Evolutionary conservation across 2,113 vertebrate genomes (phyloP).

Genomic region (Varanus salvator): DNA sequence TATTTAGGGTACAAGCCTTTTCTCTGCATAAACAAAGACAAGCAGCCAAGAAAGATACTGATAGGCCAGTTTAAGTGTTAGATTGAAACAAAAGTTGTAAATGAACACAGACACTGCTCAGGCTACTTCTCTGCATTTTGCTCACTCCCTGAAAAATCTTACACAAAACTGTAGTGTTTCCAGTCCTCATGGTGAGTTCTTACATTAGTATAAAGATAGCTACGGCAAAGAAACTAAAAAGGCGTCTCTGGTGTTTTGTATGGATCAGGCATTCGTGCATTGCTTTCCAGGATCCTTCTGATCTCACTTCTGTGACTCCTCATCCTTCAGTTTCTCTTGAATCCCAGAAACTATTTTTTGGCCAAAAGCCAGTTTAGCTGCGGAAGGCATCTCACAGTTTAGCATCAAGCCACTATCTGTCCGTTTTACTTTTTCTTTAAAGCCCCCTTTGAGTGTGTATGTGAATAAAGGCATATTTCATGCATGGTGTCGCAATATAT

Average conservation of each 20-base stretch:
- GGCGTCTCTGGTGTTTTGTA: not conserved
- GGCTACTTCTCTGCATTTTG: not conserved
- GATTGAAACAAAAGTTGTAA: not conserved
- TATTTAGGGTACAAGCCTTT: not conserved
- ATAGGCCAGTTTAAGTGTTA: not conserved
- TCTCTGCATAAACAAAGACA: too few relatives aligned
- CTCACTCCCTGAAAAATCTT: not conserved
- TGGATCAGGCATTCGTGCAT: rapidly evolving
- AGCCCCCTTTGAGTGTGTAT: conserved; percentile 62
- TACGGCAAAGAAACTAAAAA: not conserved
- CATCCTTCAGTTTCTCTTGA: conserved; percentile 37
- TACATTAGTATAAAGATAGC: not conserved
- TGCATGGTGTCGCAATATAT: conserved; percentile 67
- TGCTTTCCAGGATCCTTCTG: conserved; percentile 7
- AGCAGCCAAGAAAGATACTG: not conserved
- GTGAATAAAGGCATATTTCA: conserved; percentile 67
- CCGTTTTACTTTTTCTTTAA: conserved; percentile 64
- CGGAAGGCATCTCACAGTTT: conserved; percentile 31
- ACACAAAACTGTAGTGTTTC: not conserved
- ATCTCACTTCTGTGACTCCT: conserved; percentile 44
- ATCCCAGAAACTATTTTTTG: conserved; percentile 57
- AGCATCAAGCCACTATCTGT: conserved; percentile 28
- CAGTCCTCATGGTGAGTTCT: not conserved
- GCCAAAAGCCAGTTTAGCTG: conserved; percentile 15
- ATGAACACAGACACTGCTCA: not conserved